A percentile compares a stretch with the other conserved stretches of the same genome.
Conservation (phyloP, 53 echinoderm and acorn worm species). For the Paracentrotus lividus region DNA sequence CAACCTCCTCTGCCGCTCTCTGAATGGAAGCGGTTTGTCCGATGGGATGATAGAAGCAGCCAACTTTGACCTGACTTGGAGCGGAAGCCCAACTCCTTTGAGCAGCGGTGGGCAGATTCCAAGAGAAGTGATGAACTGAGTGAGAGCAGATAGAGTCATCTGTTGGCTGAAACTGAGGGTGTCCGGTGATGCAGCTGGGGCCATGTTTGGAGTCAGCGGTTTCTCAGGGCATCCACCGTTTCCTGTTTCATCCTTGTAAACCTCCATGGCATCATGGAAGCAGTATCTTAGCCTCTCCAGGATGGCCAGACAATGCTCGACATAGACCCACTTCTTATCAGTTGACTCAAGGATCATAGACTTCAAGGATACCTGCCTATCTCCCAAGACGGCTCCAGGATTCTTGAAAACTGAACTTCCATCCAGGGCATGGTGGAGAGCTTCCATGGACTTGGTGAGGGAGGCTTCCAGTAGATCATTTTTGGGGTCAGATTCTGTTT, state of each 20-base stretch:
- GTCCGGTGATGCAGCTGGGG: slow-evolving; percentile 86
- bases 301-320: slow-evolving; percentile 76
- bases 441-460: slow-evolving; percentile 42
- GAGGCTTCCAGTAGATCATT: slow-evolving; percentile 15
- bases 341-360: not conserved
- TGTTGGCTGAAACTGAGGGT: slow-evolving; percentile 91
- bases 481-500: not conserved
- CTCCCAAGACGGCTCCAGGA: slow-evolving; percentile 34
- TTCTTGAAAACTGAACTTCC: slow-evolving; percentile 52
- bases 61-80: slow-evolving; percentile 79
- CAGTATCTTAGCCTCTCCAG: slow-evolving; percentile 70
- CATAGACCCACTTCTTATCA: slow-evolving; percentile 78
- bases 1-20: slow-evolving; percentile 69
- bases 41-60: slow-evolving; percentile 7
- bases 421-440: slow-evolving; percentile 71
- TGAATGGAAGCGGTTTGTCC: slow-evolving; percentile 58
- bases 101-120: slow-evolving; percentile 85
- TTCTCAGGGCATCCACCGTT: not conserved
- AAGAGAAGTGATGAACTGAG: slow-evolving; percentile 89
- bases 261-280: slow-evolving; percentile 56
- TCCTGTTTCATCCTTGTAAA: slow-evolving; percentile 55
- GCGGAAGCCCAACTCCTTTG: slow-evolving; percentile 91
- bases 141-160: slow-evolving; percentile 73
- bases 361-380: slow-evolving; percentile 54
- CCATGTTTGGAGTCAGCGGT: slow-evolving; percentile 59